Evolutionary conservation across 2,113 vertebrate genomes (phyloP).

Genomic region (Tinamus guttatus): DNA sequence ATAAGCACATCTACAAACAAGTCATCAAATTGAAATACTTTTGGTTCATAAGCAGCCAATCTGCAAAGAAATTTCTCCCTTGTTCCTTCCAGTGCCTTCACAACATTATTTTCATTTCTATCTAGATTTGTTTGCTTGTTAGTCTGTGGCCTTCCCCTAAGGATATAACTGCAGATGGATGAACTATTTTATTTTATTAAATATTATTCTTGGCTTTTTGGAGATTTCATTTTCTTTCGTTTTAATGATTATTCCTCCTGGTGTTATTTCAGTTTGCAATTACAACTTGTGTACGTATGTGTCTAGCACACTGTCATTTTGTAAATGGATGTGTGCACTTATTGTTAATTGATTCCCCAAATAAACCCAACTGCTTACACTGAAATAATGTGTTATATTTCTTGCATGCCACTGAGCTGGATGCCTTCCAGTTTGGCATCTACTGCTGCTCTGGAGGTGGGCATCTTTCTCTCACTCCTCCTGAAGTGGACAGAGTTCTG

Average conservation of each 20-base stretch:
- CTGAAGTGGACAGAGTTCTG: background rate
- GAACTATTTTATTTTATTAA: slow-evolving; percentile 78
- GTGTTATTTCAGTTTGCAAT: slow-evolving; percentile 82
- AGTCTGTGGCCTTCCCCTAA: slow-evolving; percentile 55
- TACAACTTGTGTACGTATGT: slow-evolving; percentile 68
- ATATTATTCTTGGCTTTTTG: slow-evolving; percentile 79
- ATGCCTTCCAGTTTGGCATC: slow-evolving; percentile 53
- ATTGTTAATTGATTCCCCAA: slow-evolving; percentile 77
- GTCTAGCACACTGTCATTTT: slow-evolving; percentile 73
- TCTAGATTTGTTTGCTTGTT: slow-evolving; percentile 73
- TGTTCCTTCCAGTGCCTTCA: slow-evolving; percentile 12
- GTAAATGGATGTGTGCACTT: slow-evolving; percentile 78
- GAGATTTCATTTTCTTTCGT: slow-evolving; percentile 55
- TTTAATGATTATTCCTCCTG: slow-evolving; percentile 76
- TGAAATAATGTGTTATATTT: slow-evolving; percentile 72
- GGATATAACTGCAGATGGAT: slow-evolving; percentile 74
- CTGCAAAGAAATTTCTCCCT: slow-evolving; percentile 64
- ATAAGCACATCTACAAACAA: slow-evolving; percentile 45
- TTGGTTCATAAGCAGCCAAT: slow-evolving; percentile 66
- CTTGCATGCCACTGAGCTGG: slow-evolving; percentile 70
- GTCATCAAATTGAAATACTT: slow-evolving; percentile 64
- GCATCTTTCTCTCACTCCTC: slow-evolving; percentile 5
- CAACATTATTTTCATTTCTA: slow-evolving; percentile 67
- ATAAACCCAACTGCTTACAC: slow-evolving; percentile 69
- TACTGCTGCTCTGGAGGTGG: slow-evolving; percentile 1